phyloP scores from a whole-genome alignment of 2,113 vertebrate genomes.

The Alectura lathami region DNA sequence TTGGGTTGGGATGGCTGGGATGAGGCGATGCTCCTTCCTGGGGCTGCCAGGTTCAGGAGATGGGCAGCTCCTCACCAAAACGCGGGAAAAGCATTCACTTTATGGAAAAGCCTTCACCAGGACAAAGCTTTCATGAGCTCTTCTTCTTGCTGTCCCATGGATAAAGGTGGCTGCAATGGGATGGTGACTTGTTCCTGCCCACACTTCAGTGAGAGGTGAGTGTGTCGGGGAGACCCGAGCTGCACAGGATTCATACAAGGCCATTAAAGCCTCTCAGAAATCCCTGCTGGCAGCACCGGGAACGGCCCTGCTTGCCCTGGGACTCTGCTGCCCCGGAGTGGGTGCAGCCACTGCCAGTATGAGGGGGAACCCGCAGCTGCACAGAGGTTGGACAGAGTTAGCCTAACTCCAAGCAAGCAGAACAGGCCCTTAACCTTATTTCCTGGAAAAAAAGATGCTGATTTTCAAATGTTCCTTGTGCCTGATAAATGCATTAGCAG shows the following conservation, averaged over 20 bases:
- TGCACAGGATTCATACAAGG: background rate
- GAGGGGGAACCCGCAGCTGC: background rate
- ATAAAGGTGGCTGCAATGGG: background rate
- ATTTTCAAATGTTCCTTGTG: background rate
- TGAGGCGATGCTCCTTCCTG: no score
- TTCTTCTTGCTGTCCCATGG: background rate
- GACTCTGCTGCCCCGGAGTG: background rate
- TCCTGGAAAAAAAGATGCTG: background rate
- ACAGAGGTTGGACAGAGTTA: background rate
- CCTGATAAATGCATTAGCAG: constrained; percentile 4
- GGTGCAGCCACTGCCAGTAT: background rate
- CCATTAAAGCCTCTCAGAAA: background rate
- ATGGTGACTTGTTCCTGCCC: fast-evolving
- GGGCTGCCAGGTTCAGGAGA: no score
- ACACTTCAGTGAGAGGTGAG: background rate
- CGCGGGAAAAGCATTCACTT: background rate
- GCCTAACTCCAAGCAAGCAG: background rate
- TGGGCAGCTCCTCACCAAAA: background rate
- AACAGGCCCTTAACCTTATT: background rate
- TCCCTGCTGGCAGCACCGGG: background rate
- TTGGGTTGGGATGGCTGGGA: no score
- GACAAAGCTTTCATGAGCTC: background rate
- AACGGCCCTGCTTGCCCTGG: background rate
- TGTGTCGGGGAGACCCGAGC: fast-evolving
- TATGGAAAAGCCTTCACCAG: background rate